Base-by-base conservation (phyloP, 2,888 invertebrate species). In the Caenorhabditis angaria region DNA sequence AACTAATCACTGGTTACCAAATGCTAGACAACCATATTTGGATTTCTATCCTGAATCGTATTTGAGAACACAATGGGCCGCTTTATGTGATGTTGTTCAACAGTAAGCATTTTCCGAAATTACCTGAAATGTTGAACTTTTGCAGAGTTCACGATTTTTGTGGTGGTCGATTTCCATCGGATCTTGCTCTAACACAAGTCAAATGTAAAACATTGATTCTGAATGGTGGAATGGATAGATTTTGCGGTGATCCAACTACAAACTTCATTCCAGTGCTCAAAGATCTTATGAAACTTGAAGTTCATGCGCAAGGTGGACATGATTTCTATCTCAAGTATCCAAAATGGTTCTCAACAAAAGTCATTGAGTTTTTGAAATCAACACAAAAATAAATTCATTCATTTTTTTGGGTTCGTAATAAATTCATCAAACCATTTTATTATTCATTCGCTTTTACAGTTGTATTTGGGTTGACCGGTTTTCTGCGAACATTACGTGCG, bases 241-340 rank as follows among this genome's bases (percentile, higher is more conserved):
- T 86, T 70, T 79, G 83, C 59, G 76, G 81, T 51, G 86, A 86
- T 67, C 82, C 86, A 2, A 85, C 82, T 57, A 75, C 71, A 18
- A 73, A 65, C 35, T 82, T 74, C 56, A 58, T 74, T 0, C 70
- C 70, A 12, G 81, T 86, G 28, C 70, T 83, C 28, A 84, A 87
- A 70, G 78, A 80, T 58, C 62, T 73, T 14, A 67, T 79, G 8
- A 68, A 61, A 74, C 51, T 82, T 8, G 85, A 86, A 72, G 64
- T 81, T 20, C 86, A 86, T 61, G 82, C 85, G 1, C 84, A 84
- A 66, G 86, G 85, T 29, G 83, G 83, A 0, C 86, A 86, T 65
- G 86, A 86, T 61, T 82, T 86, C 61, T 84, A 86, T 65, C 75
- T 84, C 54, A 86, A 86, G 58, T 84, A 85, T 50, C 82, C 86